phyloP scores from a whole-genome alignment of 1,140 invertebrate genomes.

The Asobara japonica region DNA sequence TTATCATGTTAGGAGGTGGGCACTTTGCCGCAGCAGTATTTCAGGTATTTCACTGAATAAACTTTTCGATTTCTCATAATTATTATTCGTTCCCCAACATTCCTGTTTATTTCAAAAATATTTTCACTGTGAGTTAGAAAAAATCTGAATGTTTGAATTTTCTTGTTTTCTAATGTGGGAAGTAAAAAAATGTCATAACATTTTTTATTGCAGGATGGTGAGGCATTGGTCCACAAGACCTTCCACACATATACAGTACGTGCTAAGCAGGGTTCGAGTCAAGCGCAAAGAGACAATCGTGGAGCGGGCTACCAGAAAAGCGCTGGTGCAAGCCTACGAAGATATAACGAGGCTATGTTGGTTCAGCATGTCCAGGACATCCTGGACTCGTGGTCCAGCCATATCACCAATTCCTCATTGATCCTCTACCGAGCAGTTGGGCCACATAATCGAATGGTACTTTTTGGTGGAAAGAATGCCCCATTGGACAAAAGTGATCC shows the following conservation, averaged over 20 bases:
- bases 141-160: too few relatives aligned
- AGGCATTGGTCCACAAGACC: slow-evolving; percentile 82
- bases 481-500: slow-evolving; percentile 73
- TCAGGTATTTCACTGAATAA: too few relatives aligned
- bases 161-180: too few relatives aligned
- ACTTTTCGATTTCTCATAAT: too few relatives aligned
- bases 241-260: slow-evolving; percentile 88
- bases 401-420: slow-evolving; percentile 76
- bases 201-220: slow-evolving; percentile 70
- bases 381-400: slow-evolving; percentile 74
- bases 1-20: slow-evolving; percentile 86
- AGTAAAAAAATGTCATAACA: too few relatives aligned
- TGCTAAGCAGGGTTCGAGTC: slow-evolving; percentile 84
- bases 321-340: slow-evolving; percentile 81
- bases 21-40: slow-evolving; percentile 89
- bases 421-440: slow-evolving; percentile 84
- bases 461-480: slow-evolving; percentile 81
- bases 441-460: slow-evolving; percentile 74
- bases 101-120: too few relatives aligned
- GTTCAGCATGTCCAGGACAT: slow-evolving; percentile 84
- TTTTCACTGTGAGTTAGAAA: too few relatives aligned
- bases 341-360: slow-evolving; percentile 81
- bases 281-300: slow-evolving; percentile 75
- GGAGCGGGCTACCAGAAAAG: slow-evolving; percentile 75
- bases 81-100: too few relatives aligned